A percentile compares a stretch with the other conserved stretches of the same genome.
Evolutionary conservation across 2,113 vertebrate species (phyloP).

Genomic region (Onychostruthus taczanowskii): DNA sequence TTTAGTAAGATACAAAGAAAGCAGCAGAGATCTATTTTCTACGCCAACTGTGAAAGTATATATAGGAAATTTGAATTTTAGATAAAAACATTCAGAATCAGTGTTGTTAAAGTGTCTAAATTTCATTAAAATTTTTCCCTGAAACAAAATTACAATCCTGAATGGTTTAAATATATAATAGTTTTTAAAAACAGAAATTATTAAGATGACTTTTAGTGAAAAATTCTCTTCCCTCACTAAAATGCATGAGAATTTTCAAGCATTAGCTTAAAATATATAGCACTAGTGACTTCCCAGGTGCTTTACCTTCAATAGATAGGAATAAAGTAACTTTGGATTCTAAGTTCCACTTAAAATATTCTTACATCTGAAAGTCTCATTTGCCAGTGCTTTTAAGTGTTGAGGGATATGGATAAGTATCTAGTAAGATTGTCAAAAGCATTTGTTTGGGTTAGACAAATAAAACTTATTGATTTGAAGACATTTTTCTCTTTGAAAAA

Average conservation of each 20-base stretch:
- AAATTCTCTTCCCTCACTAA: neutral
- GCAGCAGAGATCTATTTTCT: neutral
- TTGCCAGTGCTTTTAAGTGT: neutral
- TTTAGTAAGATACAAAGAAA: neutral
- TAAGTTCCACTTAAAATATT: neutral
- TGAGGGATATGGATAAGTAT: neutral
- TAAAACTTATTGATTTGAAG: neutral
- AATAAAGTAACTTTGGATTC: neutral
- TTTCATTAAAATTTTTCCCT: neutral
- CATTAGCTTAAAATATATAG: neutral
- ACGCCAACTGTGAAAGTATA: neutral
- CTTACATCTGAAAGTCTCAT: neutral
- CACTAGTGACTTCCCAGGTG: neutral
- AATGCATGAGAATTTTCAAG: neutral
- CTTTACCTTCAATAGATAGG: neutral
- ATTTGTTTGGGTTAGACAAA: neutral
- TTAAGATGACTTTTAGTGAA: neutral
- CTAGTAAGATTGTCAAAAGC: neutral
- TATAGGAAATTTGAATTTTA: neutral
- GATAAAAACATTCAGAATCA: neutral
- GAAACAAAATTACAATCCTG: neutral
- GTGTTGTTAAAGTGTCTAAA: neutral
- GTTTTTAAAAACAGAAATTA: neutral
- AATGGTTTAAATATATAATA: neutral
- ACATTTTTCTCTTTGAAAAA: neutral